Base-by-base conservation (phyloP, 37 sponge, comb jelly and placozoan species). In the Crambe crambe region DNA sequence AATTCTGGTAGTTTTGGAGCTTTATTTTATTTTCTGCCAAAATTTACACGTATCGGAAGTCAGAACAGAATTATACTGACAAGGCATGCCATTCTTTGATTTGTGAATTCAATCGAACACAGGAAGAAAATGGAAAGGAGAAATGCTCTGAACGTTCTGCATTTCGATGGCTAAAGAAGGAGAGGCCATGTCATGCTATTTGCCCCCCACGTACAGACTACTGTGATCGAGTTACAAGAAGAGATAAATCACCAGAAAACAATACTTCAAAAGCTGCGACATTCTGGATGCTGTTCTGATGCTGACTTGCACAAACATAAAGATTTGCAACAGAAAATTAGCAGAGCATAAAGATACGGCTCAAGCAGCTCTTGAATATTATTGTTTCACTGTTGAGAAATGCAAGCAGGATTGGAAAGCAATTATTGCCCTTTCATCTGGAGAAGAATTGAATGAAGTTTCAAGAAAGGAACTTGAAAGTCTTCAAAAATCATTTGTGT, bases 1-100 rank as follows among this genome's bases (percentile, higher is more conserved):
- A 72, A 72, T 37, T 73, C 79, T 27, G 89, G 79, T 3, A 82
- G 82, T 62, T 87, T 42, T 37, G 62, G 73, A 59, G 65, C 88
- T 1, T 72, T 75, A 38, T 87, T 65, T 38, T 76, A 37, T 51
- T 87, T 82, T 72, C 30, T 68, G 25, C 76, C 62, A 0, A 80
- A 78, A 30, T 83, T 78, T 18, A 65, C 41, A 0, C 22, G 68
- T 44, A 42, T 83, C n/a, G 70, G 21, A 34, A 21, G 37, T 42
- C 82, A 76, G 74, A 67, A 42, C 68, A 42, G 34, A 73, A 87
- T 70, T 59, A 51, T 39, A 59, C 72, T n/a, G 51, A 57, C 29
- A 80, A 75, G 51, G 36, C 15, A 30, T 34, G 36, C 21, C 31
- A 35, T 42, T 87, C 87, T 0, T 60, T 87, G 23, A 76, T 86